Conservation (phyloP, 2,113 vertebrate species). For the Protobothrops mucrosquamatus region DNA sequence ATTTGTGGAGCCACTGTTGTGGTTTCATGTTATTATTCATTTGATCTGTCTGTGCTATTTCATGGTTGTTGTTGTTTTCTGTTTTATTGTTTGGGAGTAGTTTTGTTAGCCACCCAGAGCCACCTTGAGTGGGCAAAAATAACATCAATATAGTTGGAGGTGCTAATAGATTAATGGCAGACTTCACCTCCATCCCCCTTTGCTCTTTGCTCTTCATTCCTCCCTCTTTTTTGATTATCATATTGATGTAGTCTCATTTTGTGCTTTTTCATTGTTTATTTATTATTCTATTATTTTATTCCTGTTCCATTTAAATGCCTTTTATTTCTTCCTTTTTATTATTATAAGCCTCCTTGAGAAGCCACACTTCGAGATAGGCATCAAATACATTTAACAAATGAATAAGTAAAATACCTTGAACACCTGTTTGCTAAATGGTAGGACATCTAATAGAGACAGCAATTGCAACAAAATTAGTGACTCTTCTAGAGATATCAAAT, state of each 20-base stretch:
- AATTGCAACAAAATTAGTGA: neutral
- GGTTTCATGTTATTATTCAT: neutral
- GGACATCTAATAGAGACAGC: neutral
- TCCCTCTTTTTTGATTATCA: too few relatives aligned
- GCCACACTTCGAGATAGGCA: too few relatives aligned
- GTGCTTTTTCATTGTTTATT: too few relatives aligned
- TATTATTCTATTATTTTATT: too few relatives aligned
- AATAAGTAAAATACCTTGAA: neutral
- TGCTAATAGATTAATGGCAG: too few relatives aligned
- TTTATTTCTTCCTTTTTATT: too few relatives aligned
- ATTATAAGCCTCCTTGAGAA: too few relatives aligned
- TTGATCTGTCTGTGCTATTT: neutral
- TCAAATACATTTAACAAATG: too few relatives aligned
- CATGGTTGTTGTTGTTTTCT: neutral
- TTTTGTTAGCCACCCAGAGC: neutral
- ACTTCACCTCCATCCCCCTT: too few relatives aligned
- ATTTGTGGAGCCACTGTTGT: neutral
- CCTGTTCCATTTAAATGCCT: too few relatives aligned
- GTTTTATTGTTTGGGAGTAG: neutral
- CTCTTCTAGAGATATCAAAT: neutral
- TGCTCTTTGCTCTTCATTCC: too few relatives aligned
- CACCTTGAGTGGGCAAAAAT: neutral
- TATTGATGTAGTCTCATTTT: too few relatives aligned
- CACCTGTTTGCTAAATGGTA: neutral
- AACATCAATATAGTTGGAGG: neutral